Evolutionary conservation across 1,140 invertebrate species (phyloP).

Genomic region (Adelges cooleyi): DNA sequence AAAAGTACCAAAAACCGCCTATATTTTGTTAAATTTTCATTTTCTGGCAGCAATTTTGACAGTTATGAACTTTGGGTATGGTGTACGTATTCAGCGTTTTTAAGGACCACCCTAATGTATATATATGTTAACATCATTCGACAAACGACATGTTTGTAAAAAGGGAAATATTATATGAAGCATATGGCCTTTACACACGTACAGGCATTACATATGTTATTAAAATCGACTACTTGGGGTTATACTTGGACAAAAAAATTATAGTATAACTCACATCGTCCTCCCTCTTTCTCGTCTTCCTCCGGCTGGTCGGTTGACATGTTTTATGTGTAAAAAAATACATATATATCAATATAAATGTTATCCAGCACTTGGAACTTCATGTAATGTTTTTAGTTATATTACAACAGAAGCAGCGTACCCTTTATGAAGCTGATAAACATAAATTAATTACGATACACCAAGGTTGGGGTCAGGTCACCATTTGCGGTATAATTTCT

Average conservation of each 20-base stretch:
- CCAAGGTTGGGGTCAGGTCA: conserved; percentile 9
- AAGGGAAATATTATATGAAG: too few species aligned
- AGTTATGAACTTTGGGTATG: too few species aligned
- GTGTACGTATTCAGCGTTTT: too few species aligned
- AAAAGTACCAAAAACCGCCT: too few species aligned
- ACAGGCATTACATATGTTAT: too few species aligned
- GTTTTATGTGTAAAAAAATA: conserved; percentile 2
- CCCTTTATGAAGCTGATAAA: neutral
- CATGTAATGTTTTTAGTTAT: conserved; percentile 1
- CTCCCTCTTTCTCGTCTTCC: neutral
- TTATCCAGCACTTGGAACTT: neutral
- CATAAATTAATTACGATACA: conserved; percentile 24
- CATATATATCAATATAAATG: neutral
- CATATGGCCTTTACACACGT: too few species aligned
- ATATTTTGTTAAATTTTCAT: too few species aligned
- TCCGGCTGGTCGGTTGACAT: neutral
- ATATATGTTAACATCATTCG: too few species aligned
- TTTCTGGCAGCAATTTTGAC: too few species aligned
- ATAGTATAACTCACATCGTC: neutral
- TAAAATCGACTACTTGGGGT: neutral
- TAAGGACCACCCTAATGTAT: too few species aligned
- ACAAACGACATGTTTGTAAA: too few species aligned
- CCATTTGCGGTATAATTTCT: conserved; percentile 22
- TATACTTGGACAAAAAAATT: neutral
- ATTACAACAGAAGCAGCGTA: too few species aligned